These are phyloP conservation scores for Morone saxatilis DNA, from an alignment of 2,113 vertebrate species.

Conservation along the genomic window DNA sequence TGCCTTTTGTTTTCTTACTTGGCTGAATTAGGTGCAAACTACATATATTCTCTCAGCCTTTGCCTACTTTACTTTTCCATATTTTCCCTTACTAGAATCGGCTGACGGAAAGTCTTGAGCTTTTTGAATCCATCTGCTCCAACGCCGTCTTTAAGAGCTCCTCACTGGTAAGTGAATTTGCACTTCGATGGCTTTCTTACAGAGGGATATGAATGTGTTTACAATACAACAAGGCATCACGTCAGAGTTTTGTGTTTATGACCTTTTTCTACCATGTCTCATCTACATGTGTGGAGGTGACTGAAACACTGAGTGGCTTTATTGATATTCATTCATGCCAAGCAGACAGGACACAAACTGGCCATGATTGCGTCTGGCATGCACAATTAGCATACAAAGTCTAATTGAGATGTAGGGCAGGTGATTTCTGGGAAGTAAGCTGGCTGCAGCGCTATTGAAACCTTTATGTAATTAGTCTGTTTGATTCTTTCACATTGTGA, in stretches of 20 bases:
- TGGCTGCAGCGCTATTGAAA: slow-evolving; percentile 2
- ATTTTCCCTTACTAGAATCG: slow-evolving; percentile 64
- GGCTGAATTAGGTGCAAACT: neutral
- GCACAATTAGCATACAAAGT: slow-evolving; percentile 39
- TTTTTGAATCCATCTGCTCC: slow-evolving; percentile 78
- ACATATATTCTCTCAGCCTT: accelerated
- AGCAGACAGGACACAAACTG: neutral
- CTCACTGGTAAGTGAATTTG: slow-evolving; percentile 75
- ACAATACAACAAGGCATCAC: neutral
- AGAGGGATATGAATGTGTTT: neutral
- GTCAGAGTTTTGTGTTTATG: neutral
- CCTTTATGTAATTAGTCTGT: slow-evolving; percentile 11
- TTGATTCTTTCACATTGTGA: neutral
- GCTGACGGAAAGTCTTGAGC: slow-evolving; percentile 81
- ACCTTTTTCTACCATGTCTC: neutral
- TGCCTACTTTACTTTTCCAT: neutral
- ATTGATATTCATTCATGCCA: slow-evolving; percentile 11
- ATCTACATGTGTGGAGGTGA: neutral
- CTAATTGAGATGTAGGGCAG: slow-evolving; percentile 24
- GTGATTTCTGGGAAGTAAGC: slow-evolving; percentile 21
- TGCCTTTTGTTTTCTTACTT: neutral
- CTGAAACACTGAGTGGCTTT: neutral
- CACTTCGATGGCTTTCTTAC: neutral
- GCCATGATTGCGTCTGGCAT: slow-evolving; percentile 50
- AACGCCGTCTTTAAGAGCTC: slow-evolving; percentile 69